phyloP scores from a whole-genome alignment of 53 echinoderm and acorn worm species.

The Glandiceps talaboti region DNA sequence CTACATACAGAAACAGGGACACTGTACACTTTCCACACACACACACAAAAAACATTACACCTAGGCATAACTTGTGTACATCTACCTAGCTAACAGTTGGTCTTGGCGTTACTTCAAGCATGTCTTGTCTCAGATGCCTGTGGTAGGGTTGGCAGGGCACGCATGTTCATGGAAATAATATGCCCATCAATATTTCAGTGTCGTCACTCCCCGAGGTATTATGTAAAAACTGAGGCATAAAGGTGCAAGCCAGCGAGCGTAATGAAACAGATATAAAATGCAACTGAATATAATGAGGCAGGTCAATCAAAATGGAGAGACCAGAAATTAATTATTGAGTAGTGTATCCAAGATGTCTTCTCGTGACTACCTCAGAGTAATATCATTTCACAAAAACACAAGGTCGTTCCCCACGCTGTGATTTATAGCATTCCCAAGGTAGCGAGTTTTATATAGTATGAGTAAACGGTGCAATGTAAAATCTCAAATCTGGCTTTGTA shows the following conservation, averaged over 20 bases:
- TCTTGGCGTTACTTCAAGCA: not conserved
- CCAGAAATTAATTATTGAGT: not conserved
- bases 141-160: conserved; percentile 1
- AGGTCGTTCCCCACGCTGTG: not conserved
- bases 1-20: not conserved
- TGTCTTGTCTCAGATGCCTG: not conserved
- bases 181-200: not conserved
- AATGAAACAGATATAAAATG: not conserved
- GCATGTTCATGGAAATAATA: not conserved
- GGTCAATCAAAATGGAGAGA: not conserved
- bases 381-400: not conserved
- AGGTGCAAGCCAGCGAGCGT: not conserved
- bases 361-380: not conserved
- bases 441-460: not conserved
- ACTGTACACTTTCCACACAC: too few species aligned
- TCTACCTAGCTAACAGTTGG: not conserved
- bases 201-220: not conserved
- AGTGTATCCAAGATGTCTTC: not conserved
- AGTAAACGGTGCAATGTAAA: not conserved
- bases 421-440: not conserved
- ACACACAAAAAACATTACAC: too few species aligned
- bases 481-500: not conserved
- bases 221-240: not conserved
- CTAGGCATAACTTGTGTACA: too few species aligned
- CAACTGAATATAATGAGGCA: not conserved